These are phyloP conservation scores for Lepetodrilus schrolli DNA, from an alignment of 2,888 invertebrate genomes.

Conservation along the genomic window DNA sequence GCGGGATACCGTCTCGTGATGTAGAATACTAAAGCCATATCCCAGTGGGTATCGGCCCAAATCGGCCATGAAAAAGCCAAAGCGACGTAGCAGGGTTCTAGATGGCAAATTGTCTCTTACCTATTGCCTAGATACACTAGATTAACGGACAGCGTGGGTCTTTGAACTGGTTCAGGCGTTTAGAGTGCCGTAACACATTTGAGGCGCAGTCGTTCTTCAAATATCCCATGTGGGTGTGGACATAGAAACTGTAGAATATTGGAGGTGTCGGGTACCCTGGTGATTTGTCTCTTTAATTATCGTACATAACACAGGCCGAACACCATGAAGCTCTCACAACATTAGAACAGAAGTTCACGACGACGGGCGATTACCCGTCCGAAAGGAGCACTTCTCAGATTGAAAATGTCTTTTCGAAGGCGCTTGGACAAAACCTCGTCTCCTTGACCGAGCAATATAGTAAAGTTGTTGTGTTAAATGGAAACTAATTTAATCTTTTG, in stretches of 20 bases:
- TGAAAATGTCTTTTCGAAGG: background rate
- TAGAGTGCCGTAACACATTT: slow-evolving; percentile 22
- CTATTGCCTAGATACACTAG: slow-evolving; percentile 16
- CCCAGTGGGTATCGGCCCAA: slow-evolving; percentile 1
- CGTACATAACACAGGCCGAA: background rate
- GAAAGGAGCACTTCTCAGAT: background rate
- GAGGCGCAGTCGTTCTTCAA: slow-evolving; percentile 1
- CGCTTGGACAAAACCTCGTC: background rate
- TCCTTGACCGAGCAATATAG: slow-evolving; percentile 5
- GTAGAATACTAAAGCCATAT: slow-evolving; percentile 21
- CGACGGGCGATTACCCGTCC: background rate
- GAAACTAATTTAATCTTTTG: slow-evolving; percentile 13
- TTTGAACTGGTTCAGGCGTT: background rate
- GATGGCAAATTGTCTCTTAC: slow-evolving; percentile 11
- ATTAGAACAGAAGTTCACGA: background rate
- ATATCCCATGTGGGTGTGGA: slow-evolving; percentile 10
- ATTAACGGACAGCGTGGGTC: slow-evolving; percentile 21
- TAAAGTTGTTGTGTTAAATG: slow-evolving; percentile 4
- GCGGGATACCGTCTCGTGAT: slow-evolving; percentile 21
- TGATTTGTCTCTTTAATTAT: background rate
- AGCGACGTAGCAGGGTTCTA: background rate
- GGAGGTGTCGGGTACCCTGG: slow-evolving; percentile 6
- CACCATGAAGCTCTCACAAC: background rate
- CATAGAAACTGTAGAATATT: background rate
- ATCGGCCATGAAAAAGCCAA: slow-evolving; percentile 17